Evolutionary conservation across 1,140 invertebrate species (phyloP).

Genomic region (Harlomillsia oculata): DNA sequence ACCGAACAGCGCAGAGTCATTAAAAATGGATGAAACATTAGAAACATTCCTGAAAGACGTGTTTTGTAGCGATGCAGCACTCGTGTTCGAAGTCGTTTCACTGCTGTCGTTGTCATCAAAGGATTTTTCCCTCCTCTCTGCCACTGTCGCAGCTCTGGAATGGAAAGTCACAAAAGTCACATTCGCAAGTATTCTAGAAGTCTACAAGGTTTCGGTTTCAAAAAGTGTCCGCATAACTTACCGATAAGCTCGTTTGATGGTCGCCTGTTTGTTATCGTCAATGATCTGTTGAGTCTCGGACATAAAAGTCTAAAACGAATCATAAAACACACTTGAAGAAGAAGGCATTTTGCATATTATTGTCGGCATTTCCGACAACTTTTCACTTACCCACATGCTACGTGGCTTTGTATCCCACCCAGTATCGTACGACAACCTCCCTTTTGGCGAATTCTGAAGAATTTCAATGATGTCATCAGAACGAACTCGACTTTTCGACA

Average conservation of each 20-base stretch:
- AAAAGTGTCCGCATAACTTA: neutral
- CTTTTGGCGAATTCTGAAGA: conserved; percentile 23
- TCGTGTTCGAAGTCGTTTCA: neutral
- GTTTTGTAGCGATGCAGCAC: too few species aligned
- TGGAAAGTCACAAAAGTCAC: neutral
- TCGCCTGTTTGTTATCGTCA: conserved; percentile 2
- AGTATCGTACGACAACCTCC: conserved; percentile 21
- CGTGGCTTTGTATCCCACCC: conserved; percentile 26
- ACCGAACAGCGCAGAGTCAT: too few species aligned
- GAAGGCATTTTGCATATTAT: neutral
- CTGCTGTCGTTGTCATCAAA: neutral
- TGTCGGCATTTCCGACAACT: neutral
- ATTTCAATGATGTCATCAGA: conserved; percentile 2
- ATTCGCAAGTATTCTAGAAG: neutral
- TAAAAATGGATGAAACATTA: too few species aligned
- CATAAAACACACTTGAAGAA: neutral
- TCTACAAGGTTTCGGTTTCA: too few species aligned
- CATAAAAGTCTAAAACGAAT: neutral
- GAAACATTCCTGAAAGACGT: too few species aligned
- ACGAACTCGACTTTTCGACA: neutral
- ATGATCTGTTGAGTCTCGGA: too few species aligned
- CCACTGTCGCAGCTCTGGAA: neutral
- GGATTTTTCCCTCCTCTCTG: neutral
- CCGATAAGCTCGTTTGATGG: neutral
- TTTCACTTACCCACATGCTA: conserved; percentile 8